Evolutionary conservation across 2,888 invertebrate genomes (phyloP).

Genomic region (Aethes cnicana): DNA sequence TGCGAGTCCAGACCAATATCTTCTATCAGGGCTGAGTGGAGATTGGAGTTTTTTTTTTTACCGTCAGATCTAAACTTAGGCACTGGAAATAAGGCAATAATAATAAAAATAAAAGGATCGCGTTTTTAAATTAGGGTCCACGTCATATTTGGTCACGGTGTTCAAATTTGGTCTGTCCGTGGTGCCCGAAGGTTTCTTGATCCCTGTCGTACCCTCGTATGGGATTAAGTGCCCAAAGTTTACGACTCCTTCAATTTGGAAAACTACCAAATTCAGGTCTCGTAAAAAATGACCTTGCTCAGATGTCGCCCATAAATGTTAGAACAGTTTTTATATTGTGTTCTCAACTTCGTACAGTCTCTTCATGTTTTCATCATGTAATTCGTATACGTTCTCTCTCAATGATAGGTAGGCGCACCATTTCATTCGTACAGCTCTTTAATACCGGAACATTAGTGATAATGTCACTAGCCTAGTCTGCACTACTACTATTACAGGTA

Average conservation of each 20-base stretch:
- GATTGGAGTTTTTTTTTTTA: conserved; percentile 8
- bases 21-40: too few species aligned
- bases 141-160: conserved; percentile 17
- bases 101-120: conserved; percentile 5
- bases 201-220: conserved; percentile 29
- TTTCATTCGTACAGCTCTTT: too few species aligned
- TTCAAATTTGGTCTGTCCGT: conserved; percentile 9
- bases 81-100: background rate
- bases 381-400: too few species aligned
- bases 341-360: too few species aligned
- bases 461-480: too few species aligned
- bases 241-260: conserved; percentile 20
- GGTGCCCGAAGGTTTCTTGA: conserved; percentile 12
- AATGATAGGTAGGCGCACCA: too few species aligned
- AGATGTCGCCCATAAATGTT: too few species aligned
- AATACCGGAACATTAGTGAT: too few species aligned
- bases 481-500: too few species aligned
- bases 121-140: conserved; percentile 21
- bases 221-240: conserved; percentile 21
- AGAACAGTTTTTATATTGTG: too few species aligned
- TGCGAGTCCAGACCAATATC: too few species aligned
- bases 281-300: conserved; percentile 9
- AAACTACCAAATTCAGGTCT: conserved; percentile 10
- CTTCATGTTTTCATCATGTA: too few species aligned
- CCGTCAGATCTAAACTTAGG: background rate